phyloP scores from a whole-genome alignment of 2,797 vertebrate genomes.

The Crenuchus spilurus region DNA sequence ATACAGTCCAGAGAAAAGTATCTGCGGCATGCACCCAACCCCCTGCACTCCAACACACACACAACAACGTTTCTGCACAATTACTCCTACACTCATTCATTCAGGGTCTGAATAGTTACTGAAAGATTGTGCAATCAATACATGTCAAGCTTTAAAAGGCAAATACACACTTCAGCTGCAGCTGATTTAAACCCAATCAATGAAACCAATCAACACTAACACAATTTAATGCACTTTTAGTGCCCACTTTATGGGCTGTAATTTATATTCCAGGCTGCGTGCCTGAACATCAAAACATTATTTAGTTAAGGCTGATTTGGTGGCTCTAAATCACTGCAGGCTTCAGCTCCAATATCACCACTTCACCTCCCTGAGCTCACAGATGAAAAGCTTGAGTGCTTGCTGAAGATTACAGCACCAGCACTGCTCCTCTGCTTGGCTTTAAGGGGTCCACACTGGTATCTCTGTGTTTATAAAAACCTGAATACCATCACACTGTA shows the following conservation, averaged over 20 bases:
- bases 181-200: background rate
- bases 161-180: background rate
- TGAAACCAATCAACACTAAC: slow-evolving; percentile 1
- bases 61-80: background rate
- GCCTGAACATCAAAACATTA: background rate
- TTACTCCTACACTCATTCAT: background rate
- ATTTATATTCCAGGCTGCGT: background rate
- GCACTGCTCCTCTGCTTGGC: slow-evolving; percentile 24
- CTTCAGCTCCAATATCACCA: slow-evolving; percentile 1
- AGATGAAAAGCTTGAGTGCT: slow-evolving; percentile 18
- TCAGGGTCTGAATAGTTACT: background rate
- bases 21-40: slow-evolving; percentile 83
- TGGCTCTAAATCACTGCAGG: background rate
- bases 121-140: background rate
- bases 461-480: slow-evolving; percentile 48
- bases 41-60: slow-evolving; percentile 53
- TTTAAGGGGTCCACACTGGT: slow-evolving; percentile 18
- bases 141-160: background rate
- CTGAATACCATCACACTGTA: slow-evolving; percentile 43
- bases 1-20: slow-evolving; percentile 74
- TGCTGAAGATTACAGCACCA: slow-evolving; percentile 28
- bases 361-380: slow-evolving; percentile 5
- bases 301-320: slow-evolving; percentile 7
- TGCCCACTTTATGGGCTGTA: background rate
- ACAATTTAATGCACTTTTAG: background rate